A percentile compares a stretch with the other conserved stretches of the same genome.
Evolutionary conservation across 2,113 vertebrate genomes (phyloP).

Genomic region (Mastomys coucha): DNA sequence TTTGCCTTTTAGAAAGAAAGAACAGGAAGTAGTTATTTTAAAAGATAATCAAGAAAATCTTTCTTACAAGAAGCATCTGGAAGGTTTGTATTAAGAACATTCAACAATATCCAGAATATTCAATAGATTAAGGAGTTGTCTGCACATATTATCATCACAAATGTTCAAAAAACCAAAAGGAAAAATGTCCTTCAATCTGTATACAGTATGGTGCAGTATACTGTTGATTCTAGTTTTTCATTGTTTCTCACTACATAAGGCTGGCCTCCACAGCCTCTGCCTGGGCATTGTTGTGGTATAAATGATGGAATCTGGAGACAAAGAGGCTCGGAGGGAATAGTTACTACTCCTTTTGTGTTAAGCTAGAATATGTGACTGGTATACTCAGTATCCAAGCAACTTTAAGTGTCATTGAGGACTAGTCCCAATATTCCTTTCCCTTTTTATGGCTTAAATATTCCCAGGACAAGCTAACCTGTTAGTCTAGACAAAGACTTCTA

Average conservation of each 20-base stretch:
- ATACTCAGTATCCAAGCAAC: background rate
- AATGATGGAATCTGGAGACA: background rate
- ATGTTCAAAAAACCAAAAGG: background rate
- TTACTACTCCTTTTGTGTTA: background rate
- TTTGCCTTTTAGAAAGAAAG: constrained; percentile 8
- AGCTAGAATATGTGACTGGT: background rate
- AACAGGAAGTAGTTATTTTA: constrained; percentile 11
- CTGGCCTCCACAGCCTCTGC: background rate
- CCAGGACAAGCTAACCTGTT: background rate
- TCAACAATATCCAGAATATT: background rate
- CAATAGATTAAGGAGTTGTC: background rate
- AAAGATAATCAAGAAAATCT: background rate
- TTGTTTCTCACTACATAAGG: background rate
- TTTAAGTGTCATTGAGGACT: background rate
- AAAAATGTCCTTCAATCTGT: background rate
- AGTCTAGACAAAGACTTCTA: background rate
- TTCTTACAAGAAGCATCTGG: background rate
- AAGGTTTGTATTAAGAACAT: background rate
- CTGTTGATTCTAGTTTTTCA: background rate
- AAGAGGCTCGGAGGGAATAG: background rate
- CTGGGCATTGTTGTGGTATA: background rate
- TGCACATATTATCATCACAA: background rate
- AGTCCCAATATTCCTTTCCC: background rate
- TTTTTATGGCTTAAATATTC: background rate
- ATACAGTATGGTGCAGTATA: background rate